phyloP scores from a whole-genome alignment of 35 echinoderm and acorn worm genomes.

The Hemicentrotus pulcherrimus region DNA sequence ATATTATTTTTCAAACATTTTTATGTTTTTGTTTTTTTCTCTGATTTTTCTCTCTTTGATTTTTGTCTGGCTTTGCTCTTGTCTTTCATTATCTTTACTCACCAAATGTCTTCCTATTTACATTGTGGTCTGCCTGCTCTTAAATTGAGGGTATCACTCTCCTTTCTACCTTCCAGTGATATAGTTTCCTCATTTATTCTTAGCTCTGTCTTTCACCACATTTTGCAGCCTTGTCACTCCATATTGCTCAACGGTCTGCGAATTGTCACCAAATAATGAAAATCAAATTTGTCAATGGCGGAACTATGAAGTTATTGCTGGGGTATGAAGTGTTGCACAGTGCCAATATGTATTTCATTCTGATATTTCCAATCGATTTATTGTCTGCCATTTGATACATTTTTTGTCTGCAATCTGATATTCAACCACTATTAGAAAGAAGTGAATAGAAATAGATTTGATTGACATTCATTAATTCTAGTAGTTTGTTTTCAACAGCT shows the following conservation, averaged over 20 bases:
- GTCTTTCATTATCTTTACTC: not conserved
- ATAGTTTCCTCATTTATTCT: not conserved
- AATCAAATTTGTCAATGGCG: not conserved
- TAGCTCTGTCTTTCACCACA: not conserved
- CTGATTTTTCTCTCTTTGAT: no score
- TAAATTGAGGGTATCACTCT: not conserved
- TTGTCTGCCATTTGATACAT: no score
- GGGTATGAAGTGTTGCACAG: not conserved
- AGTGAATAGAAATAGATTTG: not conserved
- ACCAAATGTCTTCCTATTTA: not conserved
- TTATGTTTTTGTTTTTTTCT: no score
- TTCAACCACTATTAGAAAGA: not conserved
- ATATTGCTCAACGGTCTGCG: not conserved
- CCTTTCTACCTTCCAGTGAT: not conserved
- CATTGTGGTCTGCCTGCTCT: not conserved
- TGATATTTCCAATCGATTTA: not conserved
- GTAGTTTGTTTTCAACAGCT: not conserved
- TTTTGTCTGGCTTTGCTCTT: not conserved
- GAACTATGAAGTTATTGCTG: not conserved
- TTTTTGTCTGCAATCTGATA: not conserved
- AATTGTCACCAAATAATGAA: not conserved
- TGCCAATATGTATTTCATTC: not conserved
- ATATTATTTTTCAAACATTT: no score
- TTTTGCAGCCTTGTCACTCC: not conserved
- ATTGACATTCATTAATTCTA: not conserved